phyloP scores from a whole-genome alignment of 1,140 invertebrate genomes.

The Camponotus floridanus region DNA sequence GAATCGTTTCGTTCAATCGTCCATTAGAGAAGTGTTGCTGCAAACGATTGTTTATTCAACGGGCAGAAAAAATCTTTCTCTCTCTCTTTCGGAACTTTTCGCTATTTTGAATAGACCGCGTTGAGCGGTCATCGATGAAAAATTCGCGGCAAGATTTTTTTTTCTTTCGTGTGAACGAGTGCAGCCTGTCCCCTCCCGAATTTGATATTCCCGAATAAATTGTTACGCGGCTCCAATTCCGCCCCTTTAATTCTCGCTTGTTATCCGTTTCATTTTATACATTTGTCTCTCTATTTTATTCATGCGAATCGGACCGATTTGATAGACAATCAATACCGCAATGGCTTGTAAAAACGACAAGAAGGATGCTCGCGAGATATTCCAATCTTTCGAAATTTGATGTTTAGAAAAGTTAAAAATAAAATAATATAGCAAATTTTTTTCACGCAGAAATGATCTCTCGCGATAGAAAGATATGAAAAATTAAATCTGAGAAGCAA shows the following conservation, averaged over 20 bases:
- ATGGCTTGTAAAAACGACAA: not conserved
- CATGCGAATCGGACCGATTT: not conserved
- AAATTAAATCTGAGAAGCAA: not conserved
- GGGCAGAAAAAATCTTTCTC: constrained; percentile 15
- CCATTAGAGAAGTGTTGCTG: constrained; percentile 7
- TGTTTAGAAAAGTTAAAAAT: not conserved
- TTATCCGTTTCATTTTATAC: no score
- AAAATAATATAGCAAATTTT: not conserved
- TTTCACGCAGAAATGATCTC: not conserved
- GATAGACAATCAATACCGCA: not conserved
- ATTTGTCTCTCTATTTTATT: not conserved
- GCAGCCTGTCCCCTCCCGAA: not conserved
- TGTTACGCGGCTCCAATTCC: not conserved
- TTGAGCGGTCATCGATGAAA: not conserved
- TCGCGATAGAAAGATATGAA: not conserved
- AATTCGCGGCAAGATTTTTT: constrained; percentile 21
- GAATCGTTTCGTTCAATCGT: not conserved
- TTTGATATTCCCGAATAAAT: constrained; percentile 23
- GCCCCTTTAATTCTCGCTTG: not conserved
- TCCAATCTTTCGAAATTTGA: not conserved
- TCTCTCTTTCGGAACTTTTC: constrained; percentile 15
- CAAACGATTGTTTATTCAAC: constrained; percentile 10
- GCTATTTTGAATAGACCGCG: not conserved
- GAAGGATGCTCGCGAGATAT: not conserved
- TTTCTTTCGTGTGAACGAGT: not conserved